Evolutionary conservation across 2,113 vertebrate genomes (phyloP).

Genomic region (Aythya baeri): DNA sequence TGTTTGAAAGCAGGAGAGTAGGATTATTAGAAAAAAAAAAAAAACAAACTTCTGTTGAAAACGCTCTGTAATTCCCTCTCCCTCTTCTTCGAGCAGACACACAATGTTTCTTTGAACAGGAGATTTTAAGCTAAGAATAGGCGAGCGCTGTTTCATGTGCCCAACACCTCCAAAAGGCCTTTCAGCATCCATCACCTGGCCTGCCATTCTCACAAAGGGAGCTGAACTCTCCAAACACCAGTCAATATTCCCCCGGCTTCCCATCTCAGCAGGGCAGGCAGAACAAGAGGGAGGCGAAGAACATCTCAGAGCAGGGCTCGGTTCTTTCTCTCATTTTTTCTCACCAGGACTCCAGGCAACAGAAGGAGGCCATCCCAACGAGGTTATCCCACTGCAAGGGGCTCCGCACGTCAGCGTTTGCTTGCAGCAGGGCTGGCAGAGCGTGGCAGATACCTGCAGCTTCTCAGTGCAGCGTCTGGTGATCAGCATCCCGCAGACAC

Average conservation of each 20-base stretch:
- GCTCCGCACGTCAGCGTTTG: not conserved
- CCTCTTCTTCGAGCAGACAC: not conserved
- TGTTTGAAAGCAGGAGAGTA: not conserved
- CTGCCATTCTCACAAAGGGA: conserved; percentile 14
- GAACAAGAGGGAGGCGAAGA: not conserved
- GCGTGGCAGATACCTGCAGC: too few relatives aligned
- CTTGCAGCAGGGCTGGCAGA: not conserved
- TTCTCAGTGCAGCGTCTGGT: not conserved
- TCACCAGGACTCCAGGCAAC: not conserved
- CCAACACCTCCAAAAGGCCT: conserved; percentile 34
- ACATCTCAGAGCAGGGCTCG: not conserved
- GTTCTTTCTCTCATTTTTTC: not conserved
- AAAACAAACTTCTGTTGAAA: not conserved
- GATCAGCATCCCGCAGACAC: not conserved
- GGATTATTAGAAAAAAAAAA: conserved; percentile 26
- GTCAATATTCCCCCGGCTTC: not conserved
- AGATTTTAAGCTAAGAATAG: conserved; percentile 47
- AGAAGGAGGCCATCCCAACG: not conserved
- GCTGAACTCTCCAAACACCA: not conserved
- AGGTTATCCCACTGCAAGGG: not conserved
- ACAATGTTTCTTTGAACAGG: conserved; percentile 46
- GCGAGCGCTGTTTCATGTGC: not conserved
- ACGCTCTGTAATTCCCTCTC: conserved; percentile 37
- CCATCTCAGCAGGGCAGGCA: conserved; percentile 20
- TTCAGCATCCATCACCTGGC: conserved; percentile 39